Conservation (phyloP, 2,888 invertebrate species). For the Mongoloraphidia duomilia region DNA sequence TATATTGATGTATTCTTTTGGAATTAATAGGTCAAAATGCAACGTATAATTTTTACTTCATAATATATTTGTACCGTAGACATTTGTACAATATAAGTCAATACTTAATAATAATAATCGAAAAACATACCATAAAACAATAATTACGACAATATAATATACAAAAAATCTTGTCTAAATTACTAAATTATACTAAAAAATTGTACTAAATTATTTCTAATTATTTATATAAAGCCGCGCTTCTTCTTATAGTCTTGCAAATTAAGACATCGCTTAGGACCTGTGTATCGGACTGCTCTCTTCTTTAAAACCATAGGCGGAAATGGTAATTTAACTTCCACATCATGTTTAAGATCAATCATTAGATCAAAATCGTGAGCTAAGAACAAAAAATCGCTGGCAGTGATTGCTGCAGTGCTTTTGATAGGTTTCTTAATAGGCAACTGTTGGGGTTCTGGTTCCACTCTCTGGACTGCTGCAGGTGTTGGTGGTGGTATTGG, state of each 20-base stretch:
- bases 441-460: constrained; percentile 23
- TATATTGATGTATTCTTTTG: too few species aligned
- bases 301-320: constrained; percentile 60
- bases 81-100: too few species aligned
- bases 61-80: too few species aligned
- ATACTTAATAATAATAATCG: too few species aligned
- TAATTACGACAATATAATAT: too few species aligned
- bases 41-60: too few species aligned
- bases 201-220: too few species aligned
- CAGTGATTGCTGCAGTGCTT: constrained; percentile 20
- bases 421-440: constrained; percentile 15
- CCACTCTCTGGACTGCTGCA: constrained; percentile 27
- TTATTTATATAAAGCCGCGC: constrained; percentile 67
- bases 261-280: constrained; percentile 73
- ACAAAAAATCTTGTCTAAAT: too few species aligned
- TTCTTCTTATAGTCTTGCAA: constrained; percentile 88
- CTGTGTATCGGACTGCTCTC: constrained; percentile 61
- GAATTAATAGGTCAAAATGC: too few species aligned
- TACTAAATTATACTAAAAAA: too few species aligned
- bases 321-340: constrained; percentile 73
- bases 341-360: constrained; percentile 52
- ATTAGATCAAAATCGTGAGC: constrained; percentile 85
- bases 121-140: too few species aligned
- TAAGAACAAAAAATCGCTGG: constrained; percentile 36
- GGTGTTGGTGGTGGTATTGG: constrained; percentile 20